Percentiles rank a stretch among this genome's conserved stretches.
phyloP scores from a whole-genome alignment of 1,140 invertebrate species.

The Ips typographus region DNA sequence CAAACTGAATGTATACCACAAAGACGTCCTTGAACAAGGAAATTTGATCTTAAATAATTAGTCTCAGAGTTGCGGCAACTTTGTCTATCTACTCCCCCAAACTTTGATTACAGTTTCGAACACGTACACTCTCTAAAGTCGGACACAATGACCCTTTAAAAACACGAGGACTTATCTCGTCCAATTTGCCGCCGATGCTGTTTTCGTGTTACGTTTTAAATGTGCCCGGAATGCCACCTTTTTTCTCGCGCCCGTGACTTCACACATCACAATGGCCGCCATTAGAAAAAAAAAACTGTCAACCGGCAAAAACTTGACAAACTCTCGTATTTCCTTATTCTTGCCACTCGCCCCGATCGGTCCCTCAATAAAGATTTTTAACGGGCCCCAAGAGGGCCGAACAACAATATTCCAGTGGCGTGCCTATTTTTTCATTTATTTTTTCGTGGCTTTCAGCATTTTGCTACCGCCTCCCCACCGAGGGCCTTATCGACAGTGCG shows the following conservation, averaged over 20 bases:
- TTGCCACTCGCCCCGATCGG: background rate
- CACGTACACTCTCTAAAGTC: too few relatives aligned
- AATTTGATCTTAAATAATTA: too few relatives aligned
- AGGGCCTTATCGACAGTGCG: conserved; percentile 30
- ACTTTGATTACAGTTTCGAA: too few relatives aligned
- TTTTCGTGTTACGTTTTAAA: conserved; percentile 8
- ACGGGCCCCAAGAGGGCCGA: background rate
- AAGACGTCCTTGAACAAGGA: too few relatives aligned
- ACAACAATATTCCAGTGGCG: conserved; percentile 3
- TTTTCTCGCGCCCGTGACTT: conserved; percentile 7
- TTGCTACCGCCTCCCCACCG: conserved; percentile 4
- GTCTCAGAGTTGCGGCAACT: too few relatives aligned
- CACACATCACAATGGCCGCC: conserved; percentile 6
- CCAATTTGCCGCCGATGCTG: conserved; percentile 9
- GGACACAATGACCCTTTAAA: background rate
- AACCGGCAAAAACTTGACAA: background rate
- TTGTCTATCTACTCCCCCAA: too few relatives aligned
- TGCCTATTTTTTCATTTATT: background rate
- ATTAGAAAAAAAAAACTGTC: background rate
- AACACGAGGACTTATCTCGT: conserved; percentile 5
- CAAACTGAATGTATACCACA: too few relatives aligned
- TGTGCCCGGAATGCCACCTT: background rate
- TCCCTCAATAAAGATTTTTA: conserved; percentile 4
- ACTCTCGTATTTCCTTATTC: background rate
- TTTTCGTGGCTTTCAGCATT: background rate